A percentile compares a stretch with the other conserved stretches of the same genome.
These are phyloP conservation scores for Epizoanthus illoricatus DNA, from an alignment of 92 coral and sea anemone genomes.

Conservation along the genomic window DNA sequence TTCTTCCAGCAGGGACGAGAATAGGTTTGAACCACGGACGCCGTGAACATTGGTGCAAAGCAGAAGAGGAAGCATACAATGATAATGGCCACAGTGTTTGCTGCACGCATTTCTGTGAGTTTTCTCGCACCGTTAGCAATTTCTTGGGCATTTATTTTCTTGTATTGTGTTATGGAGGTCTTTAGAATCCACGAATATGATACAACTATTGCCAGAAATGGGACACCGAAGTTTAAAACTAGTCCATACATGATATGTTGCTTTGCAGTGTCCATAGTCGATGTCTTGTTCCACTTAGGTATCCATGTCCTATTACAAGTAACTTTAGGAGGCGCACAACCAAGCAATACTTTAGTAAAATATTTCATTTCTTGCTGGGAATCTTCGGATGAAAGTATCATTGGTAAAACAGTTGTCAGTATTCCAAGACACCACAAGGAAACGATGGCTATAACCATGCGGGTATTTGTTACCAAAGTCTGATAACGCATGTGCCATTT, in stretches of 20 bases:
- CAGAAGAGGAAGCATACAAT: constrained; percentile 20
- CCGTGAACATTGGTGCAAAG: constrained; percentile 18
- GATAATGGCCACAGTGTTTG: constrained; percentile 20
- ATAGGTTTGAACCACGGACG: neutral
- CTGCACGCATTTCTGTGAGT: constrained; percentile 25
- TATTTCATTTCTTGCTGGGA: too few relatives aligned
- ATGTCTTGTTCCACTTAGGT: neutral
- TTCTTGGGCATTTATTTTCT: constrained; percentile 15
- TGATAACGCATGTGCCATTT: constrained; percentile 33
- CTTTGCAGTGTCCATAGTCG: neutral
- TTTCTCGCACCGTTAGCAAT: neutral
- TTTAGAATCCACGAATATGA: constrained; percentile 28
- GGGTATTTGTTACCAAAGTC: neutral
- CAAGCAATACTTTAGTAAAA: too few relatives aligned
- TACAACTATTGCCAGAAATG: constrained; percentile 4
- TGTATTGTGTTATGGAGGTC: constrained; percentile 17
- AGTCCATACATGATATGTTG: neutral
- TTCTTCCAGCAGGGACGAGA: constrained; percentile 11
- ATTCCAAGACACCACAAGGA: constrained; percentile 2
- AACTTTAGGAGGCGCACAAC: too few relatives aligned
- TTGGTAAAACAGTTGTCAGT: neutral
- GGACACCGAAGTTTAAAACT: neutral
- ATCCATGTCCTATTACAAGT: neutral
- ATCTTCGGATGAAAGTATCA: neutral
- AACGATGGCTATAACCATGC: neutral